Conservation (phyloP, 1,140 invertebrate species). For the Cotesia glomerata region DNA sequence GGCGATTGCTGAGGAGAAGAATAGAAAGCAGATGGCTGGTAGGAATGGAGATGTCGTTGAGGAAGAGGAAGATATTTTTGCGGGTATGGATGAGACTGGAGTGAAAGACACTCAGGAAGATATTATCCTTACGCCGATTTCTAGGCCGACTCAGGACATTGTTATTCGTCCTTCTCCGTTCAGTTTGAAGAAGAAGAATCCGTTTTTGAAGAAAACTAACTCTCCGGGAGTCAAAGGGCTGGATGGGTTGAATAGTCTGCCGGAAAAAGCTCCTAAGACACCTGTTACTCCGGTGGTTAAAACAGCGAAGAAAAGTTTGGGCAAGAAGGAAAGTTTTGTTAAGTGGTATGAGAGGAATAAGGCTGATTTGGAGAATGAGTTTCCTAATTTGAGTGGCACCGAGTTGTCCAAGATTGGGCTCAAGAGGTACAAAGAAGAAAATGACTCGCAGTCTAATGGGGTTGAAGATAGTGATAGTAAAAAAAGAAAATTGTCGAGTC, state of each 20-base stretch:
- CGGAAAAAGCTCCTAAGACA: slow-evolving; percentile 41
- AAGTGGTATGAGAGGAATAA: slow-evolving; percentile 68
- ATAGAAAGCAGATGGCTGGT: slow-evolving; percentile 33
- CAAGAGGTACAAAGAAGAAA: slow-evolving; percentile 62
- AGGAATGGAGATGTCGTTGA: slow-evolving; percentile 49
- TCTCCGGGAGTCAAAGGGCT: slow-evolving; percentile 43
- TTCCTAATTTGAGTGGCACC: slow-evolving; percentile 62
- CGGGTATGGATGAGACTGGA: slow-evolving; percentile 47
- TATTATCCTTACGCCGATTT: slow-evolving; percentile 29
- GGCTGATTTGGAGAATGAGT: slow-evolving; percentile 62
- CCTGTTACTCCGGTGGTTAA: background rate
- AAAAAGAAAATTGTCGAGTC: slow-evolving; percentile 49
- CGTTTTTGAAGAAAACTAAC: slow-evolving; percentile 50
- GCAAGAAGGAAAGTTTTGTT: slow-evolving; percentile 61
- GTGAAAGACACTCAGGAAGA: slow-evolving; percentile 55
- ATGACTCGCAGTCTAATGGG: slow-evolving; percentile 4
- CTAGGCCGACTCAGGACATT: slow-evolving; percentile 32
- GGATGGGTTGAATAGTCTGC: slow-evolving; percentile 42
- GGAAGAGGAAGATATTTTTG: slow-evolving; percentile 49
- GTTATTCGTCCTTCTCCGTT: slow-evolving; percentile 54
- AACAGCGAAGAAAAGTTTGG: slow-evolving; percentile 24
- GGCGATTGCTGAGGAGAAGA: slow-evolving; percentile 51
- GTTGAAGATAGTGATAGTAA: slow-evolving; percentile 35
- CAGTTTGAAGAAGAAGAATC: slow-evolving; percentile 49
- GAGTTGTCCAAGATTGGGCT: slow-evolving; percentile 66